These are phyloP conservation scores for Puffinus mauretanicus DNA, from an alignment of 2,113 vertebrate species.

Conservation along the genomic window DNA sequence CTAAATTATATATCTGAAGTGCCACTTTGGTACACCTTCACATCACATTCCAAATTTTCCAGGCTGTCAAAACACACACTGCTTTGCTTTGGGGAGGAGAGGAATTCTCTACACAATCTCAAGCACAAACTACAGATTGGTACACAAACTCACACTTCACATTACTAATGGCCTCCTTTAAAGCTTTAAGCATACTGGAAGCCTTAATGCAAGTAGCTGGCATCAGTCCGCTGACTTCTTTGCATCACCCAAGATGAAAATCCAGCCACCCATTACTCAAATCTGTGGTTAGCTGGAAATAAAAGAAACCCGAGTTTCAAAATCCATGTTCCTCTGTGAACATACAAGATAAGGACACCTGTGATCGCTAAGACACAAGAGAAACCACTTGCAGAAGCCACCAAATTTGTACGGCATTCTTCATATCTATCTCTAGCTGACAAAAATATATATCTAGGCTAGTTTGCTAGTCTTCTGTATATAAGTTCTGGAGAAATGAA, in stretches of 20 bases:
- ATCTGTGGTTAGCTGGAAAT: background rate
- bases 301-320: background rate
- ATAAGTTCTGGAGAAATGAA: background rate
- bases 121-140: background rate
- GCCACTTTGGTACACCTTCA: background rate
- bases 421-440: background rate
- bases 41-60: fast-evolving
- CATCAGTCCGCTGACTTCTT: background rate
- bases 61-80: background rate
- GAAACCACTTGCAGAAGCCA: background rate
- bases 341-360: background rate
- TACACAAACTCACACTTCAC: background rate
- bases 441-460: background rate
- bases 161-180: background rate
- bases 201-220: background rate
- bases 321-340: background rate
- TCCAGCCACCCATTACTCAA: background rate
- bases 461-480: background rate
- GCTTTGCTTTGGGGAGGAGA: background rate
- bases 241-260: background rate
- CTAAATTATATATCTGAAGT: background rate
- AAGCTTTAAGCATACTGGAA: background rate
- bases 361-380: background rate
- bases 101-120: background rate
- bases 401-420: background rate